Evolutionary conservation across 2,113 vertebrate genomes (phyloP).

Genomic region (Nerophis ophidion): DNA sequence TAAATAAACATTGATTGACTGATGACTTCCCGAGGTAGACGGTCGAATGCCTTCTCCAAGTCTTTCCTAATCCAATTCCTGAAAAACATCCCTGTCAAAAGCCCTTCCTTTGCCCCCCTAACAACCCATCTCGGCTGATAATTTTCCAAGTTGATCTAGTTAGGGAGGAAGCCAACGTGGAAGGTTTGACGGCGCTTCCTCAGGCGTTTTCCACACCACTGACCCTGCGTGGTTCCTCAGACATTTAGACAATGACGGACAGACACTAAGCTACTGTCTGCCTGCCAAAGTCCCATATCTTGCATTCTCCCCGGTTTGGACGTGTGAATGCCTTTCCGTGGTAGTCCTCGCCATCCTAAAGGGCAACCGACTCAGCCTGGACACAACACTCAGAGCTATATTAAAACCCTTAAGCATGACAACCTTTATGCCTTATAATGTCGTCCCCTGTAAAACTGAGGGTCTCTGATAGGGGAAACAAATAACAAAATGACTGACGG

Average conservation of each 20-base stretch:
- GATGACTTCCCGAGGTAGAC: too few species aligned
- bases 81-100: slow-evolving; percentile 48
- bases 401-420: slow-evolving; percentile 60
- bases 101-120: slow-evolving; percentile 31
- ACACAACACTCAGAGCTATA: slow-evolving; percentile 61
- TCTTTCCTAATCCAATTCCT: slow-evolving; percentile 63
- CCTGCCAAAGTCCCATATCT: slow-evolving; percentile 30
- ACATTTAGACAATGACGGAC: slow-evolving; percentile 35
- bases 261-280: slow-evolving; percentile 41
- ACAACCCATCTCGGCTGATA: slow-evolving; percentile 40
- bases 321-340: slow-evolving; percentile 30
- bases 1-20: too few species aligned
- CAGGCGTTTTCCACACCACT: slow-evolving; percentile 41
- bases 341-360: slow-evolving; percentile 58
- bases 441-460: slow-evolving; percentile 48
- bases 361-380: slow-evolving; percentile 59
- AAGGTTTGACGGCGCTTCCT: slow-evolving; percentile 37
- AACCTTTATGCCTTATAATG: slow-evolving; percentile 67
- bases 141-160: slow-evolving; percentile 57
- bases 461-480: slow-evolving; percentile 60
- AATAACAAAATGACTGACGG: slow-evolving; percentile 59
- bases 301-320: slow-evolving; percentile 44
- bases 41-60: too few species aligned
- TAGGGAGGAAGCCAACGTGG: slow-evolving; percentile 34
- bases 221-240: slow-evolving; percentile 19